Percentiles rank a stretch among this genome's conserved stretches.
Evolutionary conservation across 2,797 vertebrate species (phyloP).

Genomic region (Protonibea diacanthus): DNA sequence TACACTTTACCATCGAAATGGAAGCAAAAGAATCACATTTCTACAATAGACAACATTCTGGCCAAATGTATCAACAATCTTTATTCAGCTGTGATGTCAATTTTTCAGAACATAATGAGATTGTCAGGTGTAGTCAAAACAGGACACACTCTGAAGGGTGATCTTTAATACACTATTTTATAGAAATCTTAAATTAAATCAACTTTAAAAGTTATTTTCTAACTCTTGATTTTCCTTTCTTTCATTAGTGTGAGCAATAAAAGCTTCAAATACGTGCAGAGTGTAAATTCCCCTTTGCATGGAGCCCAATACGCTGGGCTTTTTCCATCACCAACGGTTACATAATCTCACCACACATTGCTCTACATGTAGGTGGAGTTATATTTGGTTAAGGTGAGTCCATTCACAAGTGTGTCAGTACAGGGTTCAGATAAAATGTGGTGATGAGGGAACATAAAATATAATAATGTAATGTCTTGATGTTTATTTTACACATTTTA

Average conservation of each 20-base stretch:
- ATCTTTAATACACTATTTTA: slow-evolving; percentile 4
- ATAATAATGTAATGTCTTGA: neutral
- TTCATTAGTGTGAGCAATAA: neutral
- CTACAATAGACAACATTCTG: neutral
- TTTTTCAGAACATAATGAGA: neutral
- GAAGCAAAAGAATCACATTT: slow-evolving; percentile 16
- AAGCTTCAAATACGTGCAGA: neutral
- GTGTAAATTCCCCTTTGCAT: neutral
- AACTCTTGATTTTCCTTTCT: neutral
- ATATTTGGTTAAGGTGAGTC: slow-evolving; percentile 58
- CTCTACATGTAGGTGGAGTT: slow-evolving; percentile 57
- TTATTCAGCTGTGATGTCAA: slow-evolving; percentile 12
- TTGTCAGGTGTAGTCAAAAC: slow-evolving; percentile 26
- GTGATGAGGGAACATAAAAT: neutral
- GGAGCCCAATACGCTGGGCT: slow-evolving; percentile 29
- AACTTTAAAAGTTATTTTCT: neutral
- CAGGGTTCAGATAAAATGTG: neutral
- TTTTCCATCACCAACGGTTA: slow-evolving; percentile 41
- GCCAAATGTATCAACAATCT: slow-evolving; percentile 4
- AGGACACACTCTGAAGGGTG: neutral
- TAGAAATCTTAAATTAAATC: neutral
- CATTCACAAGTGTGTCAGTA: slow-evolving; percentile 55
- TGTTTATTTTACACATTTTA: slow-evolving; percentile 20
- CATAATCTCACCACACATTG: slow-evolving; percentile 52
- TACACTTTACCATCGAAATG: slow-evolving; percentile 14